These are phyloP conservation scores for Anthopleura sola DNA, from an alignment of 64 coral and sea anemone species.

Conservation along the genomic window DNA sequence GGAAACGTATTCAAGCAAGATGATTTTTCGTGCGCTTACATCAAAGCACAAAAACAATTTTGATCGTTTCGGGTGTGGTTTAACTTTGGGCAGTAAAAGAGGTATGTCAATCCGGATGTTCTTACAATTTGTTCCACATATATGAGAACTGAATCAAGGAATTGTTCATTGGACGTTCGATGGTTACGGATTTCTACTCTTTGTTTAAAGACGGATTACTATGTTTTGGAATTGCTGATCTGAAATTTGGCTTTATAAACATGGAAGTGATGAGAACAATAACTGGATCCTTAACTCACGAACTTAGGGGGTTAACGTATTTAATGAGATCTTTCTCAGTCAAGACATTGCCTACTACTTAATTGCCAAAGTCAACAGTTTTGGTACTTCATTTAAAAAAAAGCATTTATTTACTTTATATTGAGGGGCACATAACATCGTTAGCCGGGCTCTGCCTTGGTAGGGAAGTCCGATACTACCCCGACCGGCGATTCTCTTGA, in stretches of 20 bases:
- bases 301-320: not conserved
- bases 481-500: not conserved
- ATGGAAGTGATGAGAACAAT: not conserved
- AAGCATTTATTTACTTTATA: not conserved
- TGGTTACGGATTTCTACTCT: too few species aligned
- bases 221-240: too few species aligned
- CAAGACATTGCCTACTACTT: too few species aligned
- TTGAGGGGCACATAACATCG: not conserved
- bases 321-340: too few species aligned
- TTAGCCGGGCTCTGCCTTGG: too few species aligned
- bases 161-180: too few species aligned
- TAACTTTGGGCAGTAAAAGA: not conserved
- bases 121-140: too few species aligned
- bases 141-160: too few species aligned
- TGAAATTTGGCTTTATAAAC: too few species aligned
- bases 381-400: not conserved
- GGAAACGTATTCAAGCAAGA: not conserved
- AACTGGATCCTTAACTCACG: not conserved
- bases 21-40: not conserved
- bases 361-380: not conserved
- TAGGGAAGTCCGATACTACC: not conserved
- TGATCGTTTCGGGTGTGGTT: not conserved
- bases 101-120: not conserved
- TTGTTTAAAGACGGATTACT: too few species aligned
- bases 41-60: not conserved